Conservation (phyloP, 30 jellyfish, hydroid and myxozoan species). For the Cassiopea andromeda region DNA sequence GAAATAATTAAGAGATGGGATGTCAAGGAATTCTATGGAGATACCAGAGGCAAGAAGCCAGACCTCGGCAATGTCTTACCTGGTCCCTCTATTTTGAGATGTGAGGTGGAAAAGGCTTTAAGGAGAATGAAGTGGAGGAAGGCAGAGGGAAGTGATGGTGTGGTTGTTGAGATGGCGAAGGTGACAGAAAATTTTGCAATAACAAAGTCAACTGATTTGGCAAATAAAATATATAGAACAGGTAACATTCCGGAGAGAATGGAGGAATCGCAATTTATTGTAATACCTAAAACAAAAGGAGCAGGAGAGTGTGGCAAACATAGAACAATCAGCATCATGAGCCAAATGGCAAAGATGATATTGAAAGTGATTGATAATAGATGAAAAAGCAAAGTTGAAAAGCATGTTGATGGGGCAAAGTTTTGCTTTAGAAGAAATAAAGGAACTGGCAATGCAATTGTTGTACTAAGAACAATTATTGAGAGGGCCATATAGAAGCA, state of each 20-base stretch:
- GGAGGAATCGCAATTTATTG: constrained; percentile 19
- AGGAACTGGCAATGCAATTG: background rate
- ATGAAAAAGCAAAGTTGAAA: background rate
- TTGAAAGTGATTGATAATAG: background rate
- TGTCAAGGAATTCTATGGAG: constrained; percentile 1
- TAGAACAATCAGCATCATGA: background rate
- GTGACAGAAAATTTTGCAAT: constrained; percentile 3
- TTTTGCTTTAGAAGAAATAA: background rate
- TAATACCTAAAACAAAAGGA: background rate
- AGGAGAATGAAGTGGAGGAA: constrained; percentile 7
- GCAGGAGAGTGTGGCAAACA: constrained; percentile 11
- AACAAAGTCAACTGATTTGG: constrained; percentile 13
- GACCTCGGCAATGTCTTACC: background rate
- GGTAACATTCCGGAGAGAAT: constrained; percentile 18
- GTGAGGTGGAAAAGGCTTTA: background rate
- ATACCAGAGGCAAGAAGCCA: constrained; percentile 12
- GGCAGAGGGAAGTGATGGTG: constrained; percentile 20
- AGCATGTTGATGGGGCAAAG: background rate
- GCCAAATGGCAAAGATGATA: background rate
- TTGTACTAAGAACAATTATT: no score
- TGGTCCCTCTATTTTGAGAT: background rate
- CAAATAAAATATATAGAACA: constrained; percentile 5
- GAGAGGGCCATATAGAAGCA: no score
- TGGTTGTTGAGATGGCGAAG: constrained; percentile 17
- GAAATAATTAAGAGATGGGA: constrained; percentile 17